Evolutionary conservation across 2,113 vertebrate genomes (phyloP).

Genomic region (Cottus gobio): DNA sequence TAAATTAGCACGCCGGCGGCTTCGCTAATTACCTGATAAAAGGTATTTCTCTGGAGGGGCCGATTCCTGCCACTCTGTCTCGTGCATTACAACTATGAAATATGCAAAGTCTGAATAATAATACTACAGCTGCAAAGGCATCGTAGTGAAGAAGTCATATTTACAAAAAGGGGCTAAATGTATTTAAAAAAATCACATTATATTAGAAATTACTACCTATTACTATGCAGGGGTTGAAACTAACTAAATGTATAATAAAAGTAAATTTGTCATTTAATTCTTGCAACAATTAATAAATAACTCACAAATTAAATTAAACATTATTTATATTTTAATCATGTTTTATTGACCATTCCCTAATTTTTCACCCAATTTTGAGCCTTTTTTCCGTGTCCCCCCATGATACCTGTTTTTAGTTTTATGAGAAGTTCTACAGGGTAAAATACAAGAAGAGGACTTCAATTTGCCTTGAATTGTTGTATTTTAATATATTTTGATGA

Average conservation of each 20-base stretch:
- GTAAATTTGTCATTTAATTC: neutral
- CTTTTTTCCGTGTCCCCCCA: too few species aligned
- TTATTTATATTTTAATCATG: too few species aligned
- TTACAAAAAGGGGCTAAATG: neutral
- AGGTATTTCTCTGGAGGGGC: conserved; percentile 1
- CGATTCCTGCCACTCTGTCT: conserved; percentile 3
- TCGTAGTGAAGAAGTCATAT: neutral
- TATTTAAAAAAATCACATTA: neutral
- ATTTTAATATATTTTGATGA: too few species aligned
- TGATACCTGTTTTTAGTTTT: too few species aligned
- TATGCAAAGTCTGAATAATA: conserved; percentile 9
- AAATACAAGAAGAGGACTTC: too few species aligned
- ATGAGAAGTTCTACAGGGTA: too few species aligned
- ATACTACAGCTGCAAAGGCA: neutral
- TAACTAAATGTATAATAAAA: neutral
- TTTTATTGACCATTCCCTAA: too few species aligned
- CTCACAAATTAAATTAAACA: neutral
- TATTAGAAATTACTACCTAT: neutral
- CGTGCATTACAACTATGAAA: neutral
- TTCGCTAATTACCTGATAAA: conserved; percentile 42
- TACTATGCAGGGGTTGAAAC: neutral
- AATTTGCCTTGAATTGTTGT: too few species aligned
- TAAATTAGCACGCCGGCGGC: conserved; percentile 31
- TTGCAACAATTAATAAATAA: too few species aligned
- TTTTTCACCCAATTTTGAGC: too few species aligned